Base-by-base conservation (phyloP, 1,140 invertebrate genomes). In the Nephotettix cincticeps region DNA sequence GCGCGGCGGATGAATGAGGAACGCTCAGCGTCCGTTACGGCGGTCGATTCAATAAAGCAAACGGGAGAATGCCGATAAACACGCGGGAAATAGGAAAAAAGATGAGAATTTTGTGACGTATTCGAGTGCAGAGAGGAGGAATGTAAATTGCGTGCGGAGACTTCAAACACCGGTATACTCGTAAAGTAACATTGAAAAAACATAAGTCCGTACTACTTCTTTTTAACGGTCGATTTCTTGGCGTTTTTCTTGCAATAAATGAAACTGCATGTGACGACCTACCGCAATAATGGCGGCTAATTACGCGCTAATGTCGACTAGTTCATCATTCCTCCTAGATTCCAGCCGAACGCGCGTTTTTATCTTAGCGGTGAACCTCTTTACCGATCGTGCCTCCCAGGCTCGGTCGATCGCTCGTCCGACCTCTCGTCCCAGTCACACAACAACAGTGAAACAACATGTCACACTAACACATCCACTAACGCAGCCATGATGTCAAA, bases 181-280 rank as follows among this genome's bases (percentile, higher is more conserved):
- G 64, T 67, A 61, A 61, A 61, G 23, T 61, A 67, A 67, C 64
- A 67, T 67, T 67, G 64, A 67, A 67, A 67, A 67, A 67, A 67
- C 64, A 67, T 28, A 67, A 43, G 64, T 67, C 64, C 40, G 64
- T 40, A 67, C 64, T 19, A 67, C 32, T 67, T 67, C 25, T 67
- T 67, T 67, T 67, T 67, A 67, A 43, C 64, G 64, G 64, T 67
- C 64, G 30, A 67, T 67, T 67, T 67, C 64, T 67, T 30, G 32
- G 32, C 64, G 64, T 67, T 67, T 67, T 67, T 43, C 64, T 29
- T 19, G 32, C 64, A 67, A 67, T 61, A 61, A 61, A 61, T 61
- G 56, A 61, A 61, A 61, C 56, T 61, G 56, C 56, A 61, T 67
- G 64, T 45, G 64, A 25, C 64, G 64, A 67, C 64, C 64, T 67